A percentile compares a stretch with the other conserved stretches of the same genome.
phyloP scores from a whole-genome alignment of 2,113 vertebrate species.

The Dipodomys ordii region DNA sequence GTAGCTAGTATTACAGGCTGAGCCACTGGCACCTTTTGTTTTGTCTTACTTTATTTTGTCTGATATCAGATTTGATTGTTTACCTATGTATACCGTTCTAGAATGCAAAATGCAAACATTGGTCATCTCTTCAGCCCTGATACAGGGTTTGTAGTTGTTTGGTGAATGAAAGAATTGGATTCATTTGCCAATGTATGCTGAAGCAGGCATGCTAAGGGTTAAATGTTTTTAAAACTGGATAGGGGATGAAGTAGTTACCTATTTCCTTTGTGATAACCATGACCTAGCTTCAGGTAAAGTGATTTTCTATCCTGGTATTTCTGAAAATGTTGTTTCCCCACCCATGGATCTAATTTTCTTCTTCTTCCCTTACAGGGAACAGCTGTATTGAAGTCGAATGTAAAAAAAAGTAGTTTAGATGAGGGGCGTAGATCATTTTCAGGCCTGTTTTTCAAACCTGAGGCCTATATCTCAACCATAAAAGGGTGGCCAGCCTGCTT shows the following conservation, averaged over 20 bases:
- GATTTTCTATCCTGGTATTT: neutral
- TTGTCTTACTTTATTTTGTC: neutral
- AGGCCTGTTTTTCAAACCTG: too few species aligned
- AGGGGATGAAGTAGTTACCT: neutral
- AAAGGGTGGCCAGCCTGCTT: too few species aligned
- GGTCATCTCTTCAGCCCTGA: neutral
- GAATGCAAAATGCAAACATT: neutral
- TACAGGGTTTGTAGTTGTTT: neutral
- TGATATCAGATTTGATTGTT: neutral
- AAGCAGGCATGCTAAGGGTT: neutral
- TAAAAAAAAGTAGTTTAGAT: too few species aligned
- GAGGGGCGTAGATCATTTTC: too few species aligned
- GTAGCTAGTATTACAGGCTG: too few species aligned
- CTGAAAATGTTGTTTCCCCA: neutral
- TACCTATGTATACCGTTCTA: neutral
- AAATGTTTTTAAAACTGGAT: neutral
- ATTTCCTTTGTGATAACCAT: slow-evolving; percentile 3
- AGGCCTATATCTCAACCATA: too few species aligned
- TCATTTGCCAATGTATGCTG: neutral
- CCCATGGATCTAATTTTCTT: neutral
- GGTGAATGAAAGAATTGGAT: neutral
- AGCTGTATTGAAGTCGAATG: too few species aligned
- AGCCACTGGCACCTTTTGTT: neutral
- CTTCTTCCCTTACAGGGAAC: neutral
- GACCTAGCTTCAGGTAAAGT: neutral